Conservation (phyloP, 1,140 invertebrate genomes). For the Drosophila sechellia region DNA sequence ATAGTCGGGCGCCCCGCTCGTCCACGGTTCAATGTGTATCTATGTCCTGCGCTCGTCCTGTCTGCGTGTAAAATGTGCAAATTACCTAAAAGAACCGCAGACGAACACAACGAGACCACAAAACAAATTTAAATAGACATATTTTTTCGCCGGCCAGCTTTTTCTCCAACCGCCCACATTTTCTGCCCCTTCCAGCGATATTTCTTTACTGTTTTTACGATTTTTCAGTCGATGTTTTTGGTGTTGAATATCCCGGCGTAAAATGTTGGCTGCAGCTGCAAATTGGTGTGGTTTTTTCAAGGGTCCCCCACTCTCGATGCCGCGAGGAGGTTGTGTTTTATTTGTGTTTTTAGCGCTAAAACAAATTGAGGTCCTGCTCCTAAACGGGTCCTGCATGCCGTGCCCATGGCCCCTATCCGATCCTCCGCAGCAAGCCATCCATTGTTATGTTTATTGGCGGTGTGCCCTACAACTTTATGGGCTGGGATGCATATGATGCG, state of each 20-base stretch:
- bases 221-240: slow-evolving; percentile 58
- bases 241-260: slow-evolving; percentile 73
- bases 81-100: slow-evolving; percentile 83
- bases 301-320: slow-evolving; percentile 1
- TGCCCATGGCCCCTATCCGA: slow-evolving; percentile 6
- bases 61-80: slow-evolving; percentile 81
- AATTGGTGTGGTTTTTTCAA: slow-evolving; percentile 69
- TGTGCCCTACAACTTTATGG: slow-evolving; percentile 45
- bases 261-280: slow-evolving; percentile 77
- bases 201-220: slow-evolving; percentile 60
- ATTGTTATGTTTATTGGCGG: slow-evolving; percentile 62
- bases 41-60: slow-evolving; percentile 36
- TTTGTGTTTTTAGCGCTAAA: slow-evolving; percentile 81
- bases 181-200: slow-evolving; percentile 29
- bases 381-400: slow-evolving; percentile 28
- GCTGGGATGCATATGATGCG: slow-evolving; percentile 23
- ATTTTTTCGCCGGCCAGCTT: slow-evolving; percentile 66
- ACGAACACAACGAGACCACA: slow-evolving; percentile 83
- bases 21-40: slow-evolving; percentile 54
- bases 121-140: slow-evolving; percentile 84
- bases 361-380: slow-evolving; percentile 74
- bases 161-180: slow-evolving; percentile 3
- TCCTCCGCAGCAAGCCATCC: slow-evolving; percentile 9
- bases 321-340: slow-evolving; percentile 52
- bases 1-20: slow-evolving; percentile 38